Base-by-base conservation (phyloP, 2,113 vertebrate species). In the Oceanodroma tethys region DNA sequence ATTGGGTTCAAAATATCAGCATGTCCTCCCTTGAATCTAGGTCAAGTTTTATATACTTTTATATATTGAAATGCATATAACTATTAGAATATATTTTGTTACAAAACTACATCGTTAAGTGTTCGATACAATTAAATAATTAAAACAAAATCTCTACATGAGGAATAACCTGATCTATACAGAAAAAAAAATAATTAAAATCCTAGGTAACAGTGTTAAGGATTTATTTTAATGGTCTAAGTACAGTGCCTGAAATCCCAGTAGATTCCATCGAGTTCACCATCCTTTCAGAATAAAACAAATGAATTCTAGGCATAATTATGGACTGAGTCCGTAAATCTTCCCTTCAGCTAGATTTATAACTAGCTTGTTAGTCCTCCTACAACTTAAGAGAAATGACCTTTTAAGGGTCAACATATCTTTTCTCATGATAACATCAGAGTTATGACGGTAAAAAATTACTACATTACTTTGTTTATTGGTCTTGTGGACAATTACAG, bases 311-410 rank as follows among this genome's bases (percentile, higher is more conserved):
- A 73, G 48, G 71, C 29, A 76, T 88, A 94, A 94, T 90, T 83
- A 86, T 58, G 23, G 30, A 74, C 47, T 22, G 32, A 70, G 19
- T 81, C 55, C 50, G 78, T 71, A 91, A 60, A 16, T 88, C 62
- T 92, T 93, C 62, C 62, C 58, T 93, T 96, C 85, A 96, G 42
- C 55, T 67, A 91, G 68, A 59, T 86, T 90, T 81, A 58, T 92
- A 97, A 97, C 93, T 92, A 86, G 59, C 63, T 95, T 43, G 55
- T 74, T 90, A 88, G 82, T 90, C 11, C 21, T 84, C 30, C 80
- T 81, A 71, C 27, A 81, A 18, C 25, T 79, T 81, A 90, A 84
- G 68, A 93, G 43, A 78, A 92, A 92, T 55, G 7, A 88, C 38
- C 52, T 87, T 89, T 93, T 85, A 53, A 45, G 40, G 89, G 23